phyloP scores from a whole-genome alignment of 2,113 vertebrate species.

The Thamnaconus septentrionalis region DNA sequence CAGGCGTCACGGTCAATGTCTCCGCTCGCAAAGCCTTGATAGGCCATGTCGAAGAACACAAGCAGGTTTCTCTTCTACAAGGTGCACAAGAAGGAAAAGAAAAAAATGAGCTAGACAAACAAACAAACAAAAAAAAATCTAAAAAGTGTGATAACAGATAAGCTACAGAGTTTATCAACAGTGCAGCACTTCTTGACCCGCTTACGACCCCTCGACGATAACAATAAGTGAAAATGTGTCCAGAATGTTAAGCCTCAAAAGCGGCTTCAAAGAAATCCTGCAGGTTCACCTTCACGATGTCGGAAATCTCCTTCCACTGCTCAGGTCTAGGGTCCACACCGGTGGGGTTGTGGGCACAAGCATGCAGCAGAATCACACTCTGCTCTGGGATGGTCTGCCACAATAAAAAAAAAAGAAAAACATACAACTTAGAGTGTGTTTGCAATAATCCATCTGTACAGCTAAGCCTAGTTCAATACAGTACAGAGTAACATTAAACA shows the following conservation, averaged over 20 bases:
- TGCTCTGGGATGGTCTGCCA: constrained; percentile 93
- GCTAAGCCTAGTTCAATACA: no score
- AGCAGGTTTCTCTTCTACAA: constrained; percentile 91
- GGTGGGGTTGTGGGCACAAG: constrained; percentile 97
- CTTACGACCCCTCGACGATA: neutral
- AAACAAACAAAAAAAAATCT: neutral
- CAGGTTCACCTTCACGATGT: constrained; percentile 83
- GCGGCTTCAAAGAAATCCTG: neutral
- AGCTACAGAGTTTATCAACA: neutral
- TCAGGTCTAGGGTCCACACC: constrained; percentile 93
- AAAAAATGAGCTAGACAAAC: neutral
- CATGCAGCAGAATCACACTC: constrained; percentile 90
- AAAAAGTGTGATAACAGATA: constrained; percentile 6
- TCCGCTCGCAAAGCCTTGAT: constrained; percentile 97
- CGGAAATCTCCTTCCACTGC: constrained; percentile 93
- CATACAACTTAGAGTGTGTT: neutral
- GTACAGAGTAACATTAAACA: no score
- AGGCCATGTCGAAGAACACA: constrained; percentile 97
- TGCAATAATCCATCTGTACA: no score
- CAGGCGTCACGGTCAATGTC: constrained; percentile 93
- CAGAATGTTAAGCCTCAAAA: neutral
- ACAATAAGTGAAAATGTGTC: neutral
- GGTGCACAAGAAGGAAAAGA: neutral
- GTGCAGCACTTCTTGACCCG: constrained; percentile 2
- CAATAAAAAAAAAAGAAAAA: neutral